These are phyloP conservation scores for Uria aalge DNA, from an alignment of 2,113 vertebrate species.

Conservation along the genomic window DNA sequence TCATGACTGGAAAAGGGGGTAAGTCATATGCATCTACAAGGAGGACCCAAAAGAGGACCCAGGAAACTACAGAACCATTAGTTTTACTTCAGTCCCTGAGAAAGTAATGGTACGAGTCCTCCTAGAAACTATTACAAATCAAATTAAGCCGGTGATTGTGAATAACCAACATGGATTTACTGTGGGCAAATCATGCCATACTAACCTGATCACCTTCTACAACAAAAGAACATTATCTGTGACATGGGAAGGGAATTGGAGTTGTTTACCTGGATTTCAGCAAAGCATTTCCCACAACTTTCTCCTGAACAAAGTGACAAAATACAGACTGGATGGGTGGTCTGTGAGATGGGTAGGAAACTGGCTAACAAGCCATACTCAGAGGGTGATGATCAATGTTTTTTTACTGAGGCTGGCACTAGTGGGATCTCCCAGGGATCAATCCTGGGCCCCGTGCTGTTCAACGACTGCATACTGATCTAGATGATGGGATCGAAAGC, in stretches of 20 bases:
- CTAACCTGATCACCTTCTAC: background rate
- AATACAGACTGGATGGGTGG: background rate
- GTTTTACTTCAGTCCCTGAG: background rate
- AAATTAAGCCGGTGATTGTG: background rate
- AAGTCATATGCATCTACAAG: background rate
- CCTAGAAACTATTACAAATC: background rate
- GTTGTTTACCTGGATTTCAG: background rate
- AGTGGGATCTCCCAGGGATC: background rate
- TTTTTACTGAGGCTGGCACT: background rate
- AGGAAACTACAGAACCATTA: background rate
- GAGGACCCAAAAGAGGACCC: background rate
- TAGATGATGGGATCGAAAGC: background rate
- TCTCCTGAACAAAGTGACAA: background rate
- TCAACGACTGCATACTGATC: background rate
- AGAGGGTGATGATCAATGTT: too few species aligned
- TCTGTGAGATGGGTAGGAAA: background rate
- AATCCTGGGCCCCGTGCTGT: accelerated
- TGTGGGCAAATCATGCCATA: background rate
- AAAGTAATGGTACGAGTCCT: background rate
- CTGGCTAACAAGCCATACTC: too few species aligned
- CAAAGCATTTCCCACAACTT: background rate
- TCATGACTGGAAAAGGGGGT: background rate
- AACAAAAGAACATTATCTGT: background rate
- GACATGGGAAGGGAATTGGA: background rate
- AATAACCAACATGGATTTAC: background rate